Evolutionary conservation across 2,797 vertebrate genomes (phyloP).

Genomic region (Meda fulgida): DNA sequence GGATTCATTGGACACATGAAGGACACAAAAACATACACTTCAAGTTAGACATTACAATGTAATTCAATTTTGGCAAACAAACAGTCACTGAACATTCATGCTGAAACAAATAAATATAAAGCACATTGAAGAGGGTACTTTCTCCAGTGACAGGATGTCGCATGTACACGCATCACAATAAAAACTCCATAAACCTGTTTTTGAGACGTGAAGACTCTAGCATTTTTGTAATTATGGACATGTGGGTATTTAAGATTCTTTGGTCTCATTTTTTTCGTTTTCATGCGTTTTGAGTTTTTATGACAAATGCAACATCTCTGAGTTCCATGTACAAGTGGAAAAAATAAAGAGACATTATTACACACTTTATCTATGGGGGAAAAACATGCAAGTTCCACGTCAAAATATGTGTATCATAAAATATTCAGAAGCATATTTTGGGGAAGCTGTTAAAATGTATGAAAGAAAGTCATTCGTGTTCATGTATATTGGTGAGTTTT

Average conservation of each 20-base stretch:
- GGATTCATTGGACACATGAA: slow-evolving; percentile 62
- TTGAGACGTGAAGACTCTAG: not conserved
- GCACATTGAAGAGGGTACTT: not conserved
- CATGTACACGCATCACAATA: not conserved
- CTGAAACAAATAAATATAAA: not conserved
- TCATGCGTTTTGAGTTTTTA: not conserved
- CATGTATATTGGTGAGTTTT: not conserved
- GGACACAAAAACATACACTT: slow-evolving; percentile 60
- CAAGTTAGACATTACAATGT: slow-evolving; percentile 66
- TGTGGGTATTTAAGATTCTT: slow-evolving; percentile 3
- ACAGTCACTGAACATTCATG: not conserved
- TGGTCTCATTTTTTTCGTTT: slow-evolving; percentile 21
- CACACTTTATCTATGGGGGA: not conserved
- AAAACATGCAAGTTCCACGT: not conserved
- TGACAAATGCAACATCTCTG: not conserved
- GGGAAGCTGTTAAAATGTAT: not conserved
- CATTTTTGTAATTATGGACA: slow-evolving; percentile 11
- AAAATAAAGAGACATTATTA: not conserved
- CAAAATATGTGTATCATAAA: not conserved
- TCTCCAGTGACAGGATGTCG: not conserved
- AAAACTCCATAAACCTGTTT: slow-evolving; percentile 18
- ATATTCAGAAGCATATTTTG: not conserved
- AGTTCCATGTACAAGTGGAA: not conserved
- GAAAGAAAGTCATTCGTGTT: not conserved
- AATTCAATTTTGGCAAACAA: slow-evolving; percentile 44